A percentile compares a stretch with the other conserved stretches of the same genome.
Evolutionary conservation across 1,140 invertebrate genomes (phyloP).

Genomic region (Amyelois transitella): DNA sequence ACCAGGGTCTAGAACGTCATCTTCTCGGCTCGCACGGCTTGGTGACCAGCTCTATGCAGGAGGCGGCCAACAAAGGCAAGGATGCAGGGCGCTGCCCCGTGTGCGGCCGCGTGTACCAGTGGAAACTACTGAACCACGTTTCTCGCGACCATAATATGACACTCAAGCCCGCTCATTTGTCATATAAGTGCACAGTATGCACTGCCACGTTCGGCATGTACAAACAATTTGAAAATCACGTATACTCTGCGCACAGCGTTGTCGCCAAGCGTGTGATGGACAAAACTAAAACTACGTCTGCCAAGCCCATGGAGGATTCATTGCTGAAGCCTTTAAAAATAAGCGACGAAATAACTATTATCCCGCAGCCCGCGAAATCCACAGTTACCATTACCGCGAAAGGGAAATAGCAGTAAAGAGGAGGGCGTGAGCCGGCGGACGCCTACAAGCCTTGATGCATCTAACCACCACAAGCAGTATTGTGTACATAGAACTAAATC

Average conservation of each 20-base stretch:
- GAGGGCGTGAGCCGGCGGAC: conserved; percentile 30
- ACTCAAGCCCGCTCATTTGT: conserved; percentile 92
- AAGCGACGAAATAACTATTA: conserved; percentile 94
- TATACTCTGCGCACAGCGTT: conserved; percentile 94
- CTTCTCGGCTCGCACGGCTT: conserved; percentile 94
- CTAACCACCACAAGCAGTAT: conserved; percentile 58
- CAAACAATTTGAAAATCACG: conserved; percentile 96
- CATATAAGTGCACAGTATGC: conserved; percentile 96
- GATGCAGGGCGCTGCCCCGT: conserved; percentile 95
- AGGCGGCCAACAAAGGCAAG: conserved; percentile 95
- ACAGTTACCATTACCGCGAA: conserved; percentile 59
- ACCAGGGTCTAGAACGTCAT: conserved; percentile 93
- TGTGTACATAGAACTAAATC: conserved; percentile 61
- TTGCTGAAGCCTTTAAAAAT: conserved; percentile 89
- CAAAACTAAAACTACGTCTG: conserved; percentile 77
- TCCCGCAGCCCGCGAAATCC: conserved; percentile 84
- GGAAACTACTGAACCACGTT: conserved; percentile 94
- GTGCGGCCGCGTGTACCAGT: conserved; percentile 94
- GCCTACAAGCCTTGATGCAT: conserved; percentile 35
- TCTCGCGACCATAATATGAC: conserved; percentile 94
- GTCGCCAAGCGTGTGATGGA: conserved; percentile 89
- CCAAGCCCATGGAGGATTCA: conserved; percentile 78
- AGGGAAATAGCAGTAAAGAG: conserved; percentile 58
- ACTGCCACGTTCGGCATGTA: conserved; percentile 97
- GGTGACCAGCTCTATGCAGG: conserved; percentile 97